Conservation (phyloP, 64 coral and sea anemone species). For the Exaiptasia diaphana region DNA sequence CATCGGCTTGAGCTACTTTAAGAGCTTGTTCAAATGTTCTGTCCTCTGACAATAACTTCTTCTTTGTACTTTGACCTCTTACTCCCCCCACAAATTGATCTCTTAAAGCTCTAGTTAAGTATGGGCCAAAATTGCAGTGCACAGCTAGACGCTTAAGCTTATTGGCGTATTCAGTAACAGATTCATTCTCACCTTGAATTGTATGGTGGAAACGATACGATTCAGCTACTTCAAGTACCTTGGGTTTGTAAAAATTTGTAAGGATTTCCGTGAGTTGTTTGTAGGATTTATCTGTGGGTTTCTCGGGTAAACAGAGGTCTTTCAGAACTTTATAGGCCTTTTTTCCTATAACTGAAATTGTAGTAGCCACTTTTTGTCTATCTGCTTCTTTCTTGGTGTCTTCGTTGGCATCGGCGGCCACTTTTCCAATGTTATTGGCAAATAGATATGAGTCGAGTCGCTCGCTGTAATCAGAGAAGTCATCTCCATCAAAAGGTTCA, state of each 20-base stretch:
- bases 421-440: conserved; percentile 23
- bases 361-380: conserved; percentile 48
- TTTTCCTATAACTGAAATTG: conserved; percentile 12
- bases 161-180: conserved; percentile 59
- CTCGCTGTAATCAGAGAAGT: conserved; percentile 15
- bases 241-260: conserved; percentile 48
- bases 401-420: not conserved
- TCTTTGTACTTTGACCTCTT: conserved; percentile 16
- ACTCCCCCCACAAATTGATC: conserved; percentile 73
- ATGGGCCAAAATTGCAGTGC: conserved; percentile 63
- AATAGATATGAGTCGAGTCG: not conserved
- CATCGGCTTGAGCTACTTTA: conserved; percentile 48
- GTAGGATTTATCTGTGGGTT: conserved; percentile 46
- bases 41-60: conserved; percentile 61
- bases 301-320: conserved; percentile 8
- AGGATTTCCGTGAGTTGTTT: conserved; percentile 31
- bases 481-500: not conserved
- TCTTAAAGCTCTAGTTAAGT: conserved; percentile 40
- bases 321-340: not conserved
- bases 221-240: conserved; percentile 66
- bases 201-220: conserved; percentile 59
- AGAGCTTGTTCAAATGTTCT: conserved; percentile 54
- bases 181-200: conserved; percentile 51
- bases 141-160: conserved; percentile 41
- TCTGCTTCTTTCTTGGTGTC: conserved; percentile 29